Evolutionary conservation across 2,888 invertebrate species (phyloP).

Genomic region (Andrena chrysosceles): DNA sequence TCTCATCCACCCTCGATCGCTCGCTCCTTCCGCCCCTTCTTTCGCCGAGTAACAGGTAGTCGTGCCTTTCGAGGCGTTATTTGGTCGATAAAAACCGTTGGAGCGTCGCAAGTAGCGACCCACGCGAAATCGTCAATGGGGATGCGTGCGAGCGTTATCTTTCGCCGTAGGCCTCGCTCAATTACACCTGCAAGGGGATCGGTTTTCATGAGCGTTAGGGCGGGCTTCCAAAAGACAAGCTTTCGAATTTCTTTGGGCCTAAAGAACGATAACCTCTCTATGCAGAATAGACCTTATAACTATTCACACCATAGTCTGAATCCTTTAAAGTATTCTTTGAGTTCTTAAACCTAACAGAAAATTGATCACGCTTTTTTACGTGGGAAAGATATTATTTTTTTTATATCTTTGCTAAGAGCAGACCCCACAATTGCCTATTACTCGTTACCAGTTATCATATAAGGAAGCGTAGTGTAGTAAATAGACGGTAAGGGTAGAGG

Average conservation of each 20-base stretch:
- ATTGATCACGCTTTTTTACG: too few species aligned
- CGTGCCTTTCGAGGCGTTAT: not conserved
- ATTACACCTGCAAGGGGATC: not conserved
- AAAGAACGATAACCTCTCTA: not conserved
- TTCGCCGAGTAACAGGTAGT: conserved; percentile 46
- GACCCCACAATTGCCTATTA: not conserved
- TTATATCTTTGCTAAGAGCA: not conserved
- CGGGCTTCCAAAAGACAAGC: not conserved
- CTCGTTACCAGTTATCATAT: not conserved
- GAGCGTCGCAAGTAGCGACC: not conserved
- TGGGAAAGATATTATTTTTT: too few species aligned
- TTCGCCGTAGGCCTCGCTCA: not conserved
- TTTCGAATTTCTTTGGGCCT: not conserved
- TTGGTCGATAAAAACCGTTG: not conserved
- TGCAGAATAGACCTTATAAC: too few species aligned
- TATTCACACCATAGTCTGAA: too few species aligned
- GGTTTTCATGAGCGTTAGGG: not conserved
- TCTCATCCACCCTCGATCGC: conserved; percentile 72
- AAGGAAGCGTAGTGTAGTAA: not conserved
- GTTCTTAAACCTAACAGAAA: too few species aligned
- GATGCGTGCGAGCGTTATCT: conserved; percentile 2
- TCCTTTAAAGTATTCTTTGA: too few species aligned
- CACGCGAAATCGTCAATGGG: conserved; percentile 2
- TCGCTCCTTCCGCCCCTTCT: conserved; percentile 12
- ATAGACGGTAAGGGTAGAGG: not conserved